Base-by-base conservation (phyloP, 1,140 invertebrate genomes). In the Ips nitidus region DNA sequence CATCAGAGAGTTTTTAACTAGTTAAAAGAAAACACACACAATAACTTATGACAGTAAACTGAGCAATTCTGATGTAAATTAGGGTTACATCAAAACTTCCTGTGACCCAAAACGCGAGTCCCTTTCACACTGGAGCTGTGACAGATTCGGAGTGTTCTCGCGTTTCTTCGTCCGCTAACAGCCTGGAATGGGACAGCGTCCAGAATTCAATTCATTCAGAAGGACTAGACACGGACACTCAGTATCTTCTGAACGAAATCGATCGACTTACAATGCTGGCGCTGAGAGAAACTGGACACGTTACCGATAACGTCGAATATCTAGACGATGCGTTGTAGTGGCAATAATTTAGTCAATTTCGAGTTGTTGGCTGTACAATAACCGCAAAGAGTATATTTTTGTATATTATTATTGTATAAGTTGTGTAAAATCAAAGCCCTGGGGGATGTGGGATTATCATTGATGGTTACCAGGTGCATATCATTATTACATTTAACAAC, bases 121-220 rank as follows among this genome's bases (percentile, higher is more conserved):
- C 22, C 22, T 22, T 22, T 22, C 22, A 22, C 22, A 22, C 22
- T 66, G 22, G 72, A 73, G 41, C 41, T 63, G 22, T 42, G 6
- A 74, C 74, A 22, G 76, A 78, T 38, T 82, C 83, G 42, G 82
- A 82, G 52, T 84, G 83, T 82, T 85, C 84, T 8, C 77, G 82
- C 62, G 80, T 84, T 43, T 84, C 84, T 3, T 84, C 84, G 2
- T 83, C 82, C n/a, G 82, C 82, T 40, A 83, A 85, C 75, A 85
- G 84, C 56, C 79, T 86, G 65, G 84, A 86, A 77, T 86, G 84
- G 84, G 84, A 86, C 77, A 83, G 81, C 8, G 82, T 84, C 2
- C 83, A 84, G 69, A 79, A 76, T 53, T 76, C 76, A 1, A 73
- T 80, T 41, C 77, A 79, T 56, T 80, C 80, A 2, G 82, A 84